Percentiles rank a stretch among this genome's conserved stretches.
Conservation (phyloP, 2,113 vertebrate genomes). For the Typhlomys cinereus region DNA sequence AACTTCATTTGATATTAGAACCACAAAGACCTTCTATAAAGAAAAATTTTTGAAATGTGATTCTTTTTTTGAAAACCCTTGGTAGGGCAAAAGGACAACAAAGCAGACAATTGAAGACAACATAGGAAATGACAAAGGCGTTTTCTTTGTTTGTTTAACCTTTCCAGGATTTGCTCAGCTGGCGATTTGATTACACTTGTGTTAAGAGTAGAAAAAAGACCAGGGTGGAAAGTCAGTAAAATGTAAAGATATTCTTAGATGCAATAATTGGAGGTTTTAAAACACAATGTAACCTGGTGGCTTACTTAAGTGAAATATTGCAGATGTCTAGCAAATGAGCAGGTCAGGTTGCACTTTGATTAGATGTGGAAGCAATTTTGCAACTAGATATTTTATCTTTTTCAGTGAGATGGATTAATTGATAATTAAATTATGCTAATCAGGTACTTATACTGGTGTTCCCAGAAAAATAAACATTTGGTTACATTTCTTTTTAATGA, state of each 20-base stretch:
- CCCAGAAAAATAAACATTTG: conserved; percentile 44
- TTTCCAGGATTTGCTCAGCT: background rate
- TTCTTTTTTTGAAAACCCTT: conserved; percentile 48
- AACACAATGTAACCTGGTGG: background rate
- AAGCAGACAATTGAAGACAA: conserved; percentile 2
- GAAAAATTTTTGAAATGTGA: background rate
- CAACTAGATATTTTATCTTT: background rate
- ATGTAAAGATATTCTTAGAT: background rate
- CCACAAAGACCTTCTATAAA: background rate
- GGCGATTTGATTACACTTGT: background rate
- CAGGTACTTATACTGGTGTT: background rate
- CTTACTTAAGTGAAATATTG: conserved; percentile 28
- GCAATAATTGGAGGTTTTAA: background rate
- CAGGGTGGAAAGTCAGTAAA: background rate
- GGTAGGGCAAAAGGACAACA: background rate
- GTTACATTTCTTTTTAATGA: conserved; percentile 57
- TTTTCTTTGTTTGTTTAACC: conserved; percentile 37
- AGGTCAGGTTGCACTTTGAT: conserved; percentile 19
- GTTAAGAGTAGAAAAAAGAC: background rate
- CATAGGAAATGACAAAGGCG: background rate
- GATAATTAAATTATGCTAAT: conserved; percentile 58
- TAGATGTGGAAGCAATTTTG: conserved; percentile 15
- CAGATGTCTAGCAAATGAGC: background rate
- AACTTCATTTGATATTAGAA: background rate
- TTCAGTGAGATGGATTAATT: conserved; percentile 13